phyloP scores from a whole-genome alignment of 2,888 invertebrate genomes.

The Lepeophtheirus nordmannii region DNA sequence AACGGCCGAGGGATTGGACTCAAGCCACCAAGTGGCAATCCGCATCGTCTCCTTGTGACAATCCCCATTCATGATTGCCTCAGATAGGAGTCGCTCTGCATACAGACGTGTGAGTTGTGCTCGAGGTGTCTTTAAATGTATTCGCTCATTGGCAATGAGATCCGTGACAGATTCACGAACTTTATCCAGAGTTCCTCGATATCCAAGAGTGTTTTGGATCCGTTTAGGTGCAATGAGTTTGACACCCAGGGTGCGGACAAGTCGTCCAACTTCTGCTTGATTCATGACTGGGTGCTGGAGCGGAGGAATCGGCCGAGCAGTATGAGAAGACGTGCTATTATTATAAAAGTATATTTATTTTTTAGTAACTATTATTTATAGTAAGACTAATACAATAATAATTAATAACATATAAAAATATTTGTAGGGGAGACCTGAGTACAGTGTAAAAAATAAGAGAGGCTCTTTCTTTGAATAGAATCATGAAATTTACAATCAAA shows the following conservation, averaged over 20 bases:
- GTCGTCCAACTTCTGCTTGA: constrained; percentile 16
- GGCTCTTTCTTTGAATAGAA: too few relatives aligned
- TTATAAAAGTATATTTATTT: too few relatives aligned
- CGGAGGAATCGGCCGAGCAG: too few relatives aligned
- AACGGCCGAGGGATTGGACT: constrained; percentile 2
- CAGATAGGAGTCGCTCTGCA: constrained; percentile 13
- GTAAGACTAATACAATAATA: too few relatives aligned
- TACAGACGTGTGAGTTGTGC: constrained; percentile 7
- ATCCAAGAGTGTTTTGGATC: not conserved
- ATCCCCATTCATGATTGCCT: constrained; percentile 21
- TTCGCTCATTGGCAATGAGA: constrained; percentile 12
- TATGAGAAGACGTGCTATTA: too few relatives aligned
- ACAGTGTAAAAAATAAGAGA: too few relatives aligned
- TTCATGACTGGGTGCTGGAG: constrained; percentile 3
- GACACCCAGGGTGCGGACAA: not conserved
- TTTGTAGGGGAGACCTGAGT: too few relatives aligned
- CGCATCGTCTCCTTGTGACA: constrained; percentile 20
- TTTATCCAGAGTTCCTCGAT: not conserved
- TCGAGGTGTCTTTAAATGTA: not conserved
- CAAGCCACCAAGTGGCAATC: constrained; percentile 22
- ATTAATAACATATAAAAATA: too few relatives aligned
- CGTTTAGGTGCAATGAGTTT: not conserved
- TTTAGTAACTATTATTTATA: too few relatives aligned
- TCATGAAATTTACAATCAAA: too few relatives aligned
- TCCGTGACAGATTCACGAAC: constrained; percentile 7